Evolutionary conservation across 2,113 vertebrate species (phyloP).

Genomic region (Pelecanoides urinatrix): DNA sequence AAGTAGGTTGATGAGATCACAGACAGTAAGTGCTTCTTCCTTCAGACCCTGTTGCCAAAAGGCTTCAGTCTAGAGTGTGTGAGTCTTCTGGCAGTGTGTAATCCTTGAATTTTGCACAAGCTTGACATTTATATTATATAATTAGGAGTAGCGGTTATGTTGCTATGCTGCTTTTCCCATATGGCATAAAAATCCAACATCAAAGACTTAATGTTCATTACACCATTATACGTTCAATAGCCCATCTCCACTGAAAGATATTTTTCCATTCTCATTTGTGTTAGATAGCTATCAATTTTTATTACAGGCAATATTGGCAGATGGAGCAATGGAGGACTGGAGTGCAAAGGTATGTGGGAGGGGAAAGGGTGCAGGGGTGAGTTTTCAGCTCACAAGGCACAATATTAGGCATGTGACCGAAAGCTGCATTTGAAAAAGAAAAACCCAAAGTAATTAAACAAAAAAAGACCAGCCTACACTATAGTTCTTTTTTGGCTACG

Average conservation of each 20-base stretch:
- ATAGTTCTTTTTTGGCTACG: background rate
- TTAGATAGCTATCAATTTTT: background rate
- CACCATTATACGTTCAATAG: background rate
- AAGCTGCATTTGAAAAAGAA: background rate
- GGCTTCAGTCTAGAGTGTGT: background rate
- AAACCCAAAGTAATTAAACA: background rate
- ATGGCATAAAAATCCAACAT: slow-evolving; percentile 20
- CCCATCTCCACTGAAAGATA: background rate
- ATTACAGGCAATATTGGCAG: background rate
- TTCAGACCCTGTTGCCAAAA: slow-evolving; percentile 33
- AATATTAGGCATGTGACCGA: background rate
- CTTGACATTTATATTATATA: slow-evolving; percentile 57
- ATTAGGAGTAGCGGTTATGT: slow-evolving; percentile 47
- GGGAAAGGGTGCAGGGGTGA: background rate
- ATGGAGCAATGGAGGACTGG: background rate
- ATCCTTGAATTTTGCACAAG: slow-evolving; percentile 37
- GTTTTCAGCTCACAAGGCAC: background rate
- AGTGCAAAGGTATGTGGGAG: background rate
- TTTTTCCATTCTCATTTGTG: background rate
- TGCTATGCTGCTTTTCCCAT: slow-evolving; percentile 37
- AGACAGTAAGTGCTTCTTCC: background rate
- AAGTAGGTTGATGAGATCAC: slow-evolving; percentile 7
- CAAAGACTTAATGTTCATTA: slow-evolving; percentile 7
- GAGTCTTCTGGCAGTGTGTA: slow-evolving; percentile 30
- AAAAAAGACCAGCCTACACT: background rate